These are phyloP conservation scores for Terrapene triunguis DNA, from an alignment of 2,113 vertebrate genomes.

Conservation along the genomic window DNA sequence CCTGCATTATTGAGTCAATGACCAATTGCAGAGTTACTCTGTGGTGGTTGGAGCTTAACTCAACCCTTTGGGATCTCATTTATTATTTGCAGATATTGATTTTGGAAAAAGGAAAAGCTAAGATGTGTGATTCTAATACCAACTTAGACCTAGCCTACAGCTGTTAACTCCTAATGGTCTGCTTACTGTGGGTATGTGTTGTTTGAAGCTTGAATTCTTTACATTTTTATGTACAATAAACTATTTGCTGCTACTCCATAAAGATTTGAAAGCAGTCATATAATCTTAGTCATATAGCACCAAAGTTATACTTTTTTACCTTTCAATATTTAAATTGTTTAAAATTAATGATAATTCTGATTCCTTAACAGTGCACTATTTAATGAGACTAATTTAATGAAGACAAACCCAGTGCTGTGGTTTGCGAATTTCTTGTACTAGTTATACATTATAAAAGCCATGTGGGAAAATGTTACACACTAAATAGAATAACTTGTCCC, in stretches of 20 bases:
- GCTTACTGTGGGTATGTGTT: constrained; percentile 47
- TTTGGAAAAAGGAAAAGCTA: constrained; percentile 87
- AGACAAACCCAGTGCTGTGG: background rate
- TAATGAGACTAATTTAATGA: constrained; percentile 2
- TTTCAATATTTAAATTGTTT: constrained; percentile 17
- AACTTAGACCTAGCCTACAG: constrained; percentile 87
- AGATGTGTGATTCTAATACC: constrained; percentile 87
- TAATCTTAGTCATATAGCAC: constrained; percentile 8
- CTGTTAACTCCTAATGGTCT: constrained; percentile 86
- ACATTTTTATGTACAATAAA: constrained; percentile 45
- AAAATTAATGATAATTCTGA: constrained; percentile 22
- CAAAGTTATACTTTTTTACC: background rate
- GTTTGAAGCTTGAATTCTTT: constrained; percentile 51
- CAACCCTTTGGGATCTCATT: constrained; percentile 95
- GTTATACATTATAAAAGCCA: background rate
- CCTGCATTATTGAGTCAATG: constrained; percentile 94
- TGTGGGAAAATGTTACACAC: background rate
- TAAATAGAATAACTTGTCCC: background rate
- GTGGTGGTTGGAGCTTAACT: constrained; percentile 88
- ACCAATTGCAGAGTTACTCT: constrained; percentile 90
- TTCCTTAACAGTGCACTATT: constrained; percentile 23
- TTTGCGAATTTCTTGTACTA: constrained; percentile 5
- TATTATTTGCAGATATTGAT: constrained; percentile 99
- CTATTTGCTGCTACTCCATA: constrained; percentile 45
- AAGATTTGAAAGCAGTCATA: constrained; percentile 40